Conservation (phyloP, 2,113 vertebrate species). For the Vanacampus margaritifer region DNA sequence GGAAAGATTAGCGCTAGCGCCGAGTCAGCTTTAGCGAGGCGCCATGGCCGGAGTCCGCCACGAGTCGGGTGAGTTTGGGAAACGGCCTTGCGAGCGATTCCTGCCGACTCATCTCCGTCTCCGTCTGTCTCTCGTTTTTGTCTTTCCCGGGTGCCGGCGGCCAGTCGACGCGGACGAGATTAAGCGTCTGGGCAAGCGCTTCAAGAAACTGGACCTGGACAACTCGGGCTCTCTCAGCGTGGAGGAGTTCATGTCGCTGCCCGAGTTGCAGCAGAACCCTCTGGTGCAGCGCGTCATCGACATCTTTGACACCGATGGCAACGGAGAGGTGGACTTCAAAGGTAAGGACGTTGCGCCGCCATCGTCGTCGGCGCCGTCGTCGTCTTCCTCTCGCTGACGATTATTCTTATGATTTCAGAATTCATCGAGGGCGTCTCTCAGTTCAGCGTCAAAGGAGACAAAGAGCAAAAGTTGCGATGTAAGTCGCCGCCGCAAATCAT, state of each 20-base stretch:
- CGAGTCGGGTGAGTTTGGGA: background rate
- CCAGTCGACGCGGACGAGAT: conserved; percentile 99
- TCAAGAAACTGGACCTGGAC: conserved; percentile 99
- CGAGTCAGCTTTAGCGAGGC: background rate
- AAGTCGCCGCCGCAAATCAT: conserved; percentile 75
- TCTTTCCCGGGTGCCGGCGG: conserved; percentile 28
- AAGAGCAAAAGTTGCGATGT: conserved; percentile 98
- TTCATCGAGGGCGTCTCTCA: conserved; percentile 99
- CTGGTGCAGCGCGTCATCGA: conserved; percentile 99
- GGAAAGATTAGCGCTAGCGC: background rate
- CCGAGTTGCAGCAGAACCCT: conserved; percentile 97
- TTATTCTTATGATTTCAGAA: too few species aligned
- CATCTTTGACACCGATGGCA: conserved; percentile 98
- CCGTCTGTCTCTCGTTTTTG: conserved; percentile 4
- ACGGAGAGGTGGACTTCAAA: conserved; percentile 99
- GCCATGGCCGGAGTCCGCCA: background rate
- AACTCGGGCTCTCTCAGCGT: conserved; percentile 98
- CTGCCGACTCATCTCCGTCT: too few species aligned
- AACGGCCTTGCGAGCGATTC: background rate
- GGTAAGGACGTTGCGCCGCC: conserved; percentile 74
- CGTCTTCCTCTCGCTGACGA: too few species aligned
- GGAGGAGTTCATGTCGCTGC: conserved; percentile 99
- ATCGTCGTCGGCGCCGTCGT: rapidly evolving
- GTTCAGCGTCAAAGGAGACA: conserved; percentile 99
- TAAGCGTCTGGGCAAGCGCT: conserved; percentile 98